Conservation (phyloP, 1,140 invertebrate genomes). For the Adelges cooleyi region DNA sequence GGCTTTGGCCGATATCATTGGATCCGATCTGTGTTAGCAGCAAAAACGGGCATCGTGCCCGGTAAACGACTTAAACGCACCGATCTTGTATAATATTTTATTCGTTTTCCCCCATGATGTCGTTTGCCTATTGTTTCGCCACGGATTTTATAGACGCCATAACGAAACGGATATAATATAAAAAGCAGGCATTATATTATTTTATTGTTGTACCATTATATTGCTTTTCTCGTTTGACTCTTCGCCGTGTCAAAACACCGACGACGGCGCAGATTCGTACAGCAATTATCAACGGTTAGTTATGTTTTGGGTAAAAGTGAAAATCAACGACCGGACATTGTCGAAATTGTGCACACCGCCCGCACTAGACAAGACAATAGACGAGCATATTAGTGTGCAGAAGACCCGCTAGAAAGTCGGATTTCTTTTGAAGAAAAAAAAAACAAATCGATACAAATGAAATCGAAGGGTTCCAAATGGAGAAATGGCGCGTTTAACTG, state of each 20-base stretch:
- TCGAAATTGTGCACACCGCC: neutral
- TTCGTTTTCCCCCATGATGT: no score
- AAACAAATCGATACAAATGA: no score
- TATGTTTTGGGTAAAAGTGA: slow-evolving; percentile 4
- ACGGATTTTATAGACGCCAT: neutral
- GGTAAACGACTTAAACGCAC: no score
- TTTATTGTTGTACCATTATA: no score
- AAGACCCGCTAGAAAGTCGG: no score
- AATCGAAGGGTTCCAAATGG: no score
- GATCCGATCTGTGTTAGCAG: neutral
- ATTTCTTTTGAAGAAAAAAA: no score
- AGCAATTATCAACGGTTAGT: slow-evolving; percentile 6
- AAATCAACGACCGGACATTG: neutral
- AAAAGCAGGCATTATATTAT: no score
- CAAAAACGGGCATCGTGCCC: neutral
- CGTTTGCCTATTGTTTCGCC: neutral
- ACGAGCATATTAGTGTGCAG: no score
- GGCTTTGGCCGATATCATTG: neutral
- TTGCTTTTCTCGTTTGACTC: no score
- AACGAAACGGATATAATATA: slow-evolving; percentile 5
- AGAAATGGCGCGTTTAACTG: no score
- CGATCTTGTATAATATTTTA: no score
- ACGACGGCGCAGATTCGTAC: neutral
- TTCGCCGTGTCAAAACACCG: neutral
- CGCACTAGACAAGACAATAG: neutral